phyloP scores from a whole-genome alignment of 2,888 invertebrate genomes.

The Brachyptera putata region DNA sequence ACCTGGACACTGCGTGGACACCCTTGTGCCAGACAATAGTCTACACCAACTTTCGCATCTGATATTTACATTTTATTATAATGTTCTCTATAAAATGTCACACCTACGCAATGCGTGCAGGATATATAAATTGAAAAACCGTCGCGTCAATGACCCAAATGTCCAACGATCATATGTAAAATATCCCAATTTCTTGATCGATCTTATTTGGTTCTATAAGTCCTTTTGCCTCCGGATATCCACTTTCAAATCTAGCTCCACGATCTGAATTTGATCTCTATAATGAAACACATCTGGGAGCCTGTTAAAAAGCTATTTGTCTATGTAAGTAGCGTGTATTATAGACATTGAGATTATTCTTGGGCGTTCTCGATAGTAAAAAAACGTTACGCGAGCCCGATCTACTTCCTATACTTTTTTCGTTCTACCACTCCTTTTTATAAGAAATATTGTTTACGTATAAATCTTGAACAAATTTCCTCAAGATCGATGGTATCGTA shows the following conservation, averaged over 20 bases:
- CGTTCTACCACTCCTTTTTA: background rate
- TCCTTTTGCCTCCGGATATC: background rate
- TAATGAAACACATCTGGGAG: conserved; percentile 19
- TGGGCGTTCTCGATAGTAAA: too few relatives aligned
- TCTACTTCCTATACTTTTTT: background rate
- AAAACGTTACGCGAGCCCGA: background rate
- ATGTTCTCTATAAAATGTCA: background rate
- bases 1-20: too few relatives aligned
- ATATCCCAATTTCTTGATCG: background rate
- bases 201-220: conserved; percentile 6
- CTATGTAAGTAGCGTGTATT: background rate
- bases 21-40: too few relatives aligned
- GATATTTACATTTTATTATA: background rate
- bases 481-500: too few relatives aligned
- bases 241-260: conserved; percentile 16
- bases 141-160: background rate
- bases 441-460: background rate
- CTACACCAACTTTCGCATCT: background rate
- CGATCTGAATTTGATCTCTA: conserved; percentile 12
- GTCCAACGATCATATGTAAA: background rate
- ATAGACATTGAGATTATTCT: background rate
- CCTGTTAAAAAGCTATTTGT: conserved; percentile 13
- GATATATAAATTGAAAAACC: too few relatives aligned
- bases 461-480: background rate
- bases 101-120: background rate